Conservation (phyloP, 2,888 invertebrate species). For the Elmis aenea region DNA sequence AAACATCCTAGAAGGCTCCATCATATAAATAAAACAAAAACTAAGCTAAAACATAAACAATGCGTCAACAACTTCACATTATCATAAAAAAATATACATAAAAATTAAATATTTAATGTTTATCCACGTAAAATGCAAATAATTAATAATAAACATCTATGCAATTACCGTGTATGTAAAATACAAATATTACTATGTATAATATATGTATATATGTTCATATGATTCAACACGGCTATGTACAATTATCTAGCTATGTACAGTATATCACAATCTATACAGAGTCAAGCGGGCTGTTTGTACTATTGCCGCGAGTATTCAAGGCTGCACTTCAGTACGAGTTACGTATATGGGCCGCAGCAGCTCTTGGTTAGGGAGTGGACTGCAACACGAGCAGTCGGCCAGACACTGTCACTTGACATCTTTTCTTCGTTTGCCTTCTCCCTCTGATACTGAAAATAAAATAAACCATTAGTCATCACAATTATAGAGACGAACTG, state of each 20-base stretch:
- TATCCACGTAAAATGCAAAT: constrained; percentile 46
- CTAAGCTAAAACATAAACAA: constrained; percentile 46
- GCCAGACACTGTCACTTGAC: constrained; percentile 48
- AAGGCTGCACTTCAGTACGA: constrained; percentile 32
- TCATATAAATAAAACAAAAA: constrained; percentile 42
- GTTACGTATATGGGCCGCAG: constrained; percentile 32
- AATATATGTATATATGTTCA: constrained; percentile 11
- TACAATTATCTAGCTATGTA: constrained; percentile 40
- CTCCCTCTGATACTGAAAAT: constrained; percentile 42
- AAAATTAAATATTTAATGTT: constrained; percentile 38
- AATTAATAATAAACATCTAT: constrained; percentile 33
- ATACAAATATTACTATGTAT: constrained; percentile 28
- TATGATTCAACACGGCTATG: constrained; percentile 30
- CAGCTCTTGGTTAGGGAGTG: constrained; percentile 27
- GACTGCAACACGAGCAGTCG: constrained; percentile 36
- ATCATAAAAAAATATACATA: constrained; percentile 41
- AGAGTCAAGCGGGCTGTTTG: constrained; percentile 34
- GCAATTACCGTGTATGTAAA: constrained; percentile 28
- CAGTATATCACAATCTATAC: constrained; percentile 46
- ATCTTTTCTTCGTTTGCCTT: constrained; percentile 46
- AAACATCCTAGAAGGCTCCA: constrained; percentile 42
- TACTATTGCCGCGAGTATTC: constrained; percentile 29
- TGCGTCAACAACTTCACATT: constrained; percentile 45
- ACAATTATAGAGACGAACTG: neutral
- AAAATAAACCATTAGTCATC: constrained; percentile 11